Evolutionary conservation across 2,797 vertebrate species (phyloP), one percentile per base, ranked within the genome.

Genomic region (Phalloptychus januarius): DNA sequence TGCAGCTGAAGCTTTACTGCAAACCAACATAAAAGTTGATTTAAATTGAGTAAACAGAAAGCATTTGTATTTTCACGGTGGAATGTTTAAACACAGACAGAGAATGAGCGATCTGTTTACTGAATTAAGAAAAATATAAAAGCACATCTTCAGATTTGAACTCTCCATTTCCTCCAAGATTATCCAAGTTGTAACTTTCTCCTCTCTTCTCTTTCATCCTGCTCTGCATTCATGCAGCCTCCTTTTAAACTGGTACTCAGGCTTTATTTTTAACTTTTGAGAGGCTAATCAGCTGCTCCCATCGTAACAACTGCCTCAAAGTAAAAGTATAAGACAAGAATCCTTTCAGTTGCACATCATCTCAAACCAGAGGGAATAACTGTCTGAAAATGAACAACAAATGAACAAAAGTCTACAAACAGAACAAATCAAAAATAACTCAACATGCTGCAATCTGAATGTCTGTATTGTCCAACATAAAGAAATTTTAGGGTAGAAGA

Each of bases 1-100:
- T 99, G 98, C 40, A 99, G 96, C 50, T 99, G 97, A 77, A 99
- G 96, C 87, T 98, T 99, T 89, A 99, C 98, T 99, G 87, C 44
- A 31, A 50, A 70, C 31, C 71, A 58, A 77, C 1, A 85, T 1
- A 72, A 70, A 80, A 40, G 16, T 44, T 48, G 16, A 11, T 67
- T 80, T 48, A 12, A 63, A 40, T 16, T 42, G 1, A 74, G 44
- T 25, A 58, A 58, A 75, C 13, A 77, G 52, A 81, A 61, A 61
- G 5, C 18, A 77, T 36, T 33, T 67, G 18, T 16, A 45, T n/a
- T 75, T 75, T 81, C 6, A 48, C 56, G 4, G n/a, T 42, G 56
- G 36, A 20, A 44, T 31, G 46, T 76, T 65, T 75, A 75, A 75
- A 54, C 25, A 42, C 52, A 48, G 33, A 33, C 0, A 46, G 0